Evolutionary conservation across 1,140 invertebrate species (phyloP).

Genomic region (Drosophila erecta): DNA sequence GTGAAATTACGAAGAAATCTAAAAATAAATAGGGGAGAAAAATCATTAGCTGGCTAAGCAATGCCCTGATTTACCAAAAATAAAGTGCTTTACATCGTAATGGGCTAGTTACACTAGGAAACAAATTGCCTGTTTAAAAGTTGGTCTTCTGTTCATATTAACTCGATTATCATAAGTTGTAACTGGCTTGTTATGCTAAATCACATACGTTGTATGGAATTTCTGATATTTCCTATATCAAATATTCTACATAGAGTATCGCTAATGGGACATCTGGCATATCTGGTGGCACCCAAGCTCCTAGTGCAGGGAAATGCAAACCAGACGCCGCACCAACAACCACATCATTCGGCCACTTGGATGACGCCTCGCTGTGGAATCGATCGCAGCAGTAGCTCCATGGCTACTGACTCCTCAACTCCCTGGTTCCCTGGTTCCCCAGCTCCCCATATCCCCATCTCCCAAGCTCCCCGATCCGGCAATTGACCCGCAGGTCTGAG

Average conservation of each 20-base stretch:
- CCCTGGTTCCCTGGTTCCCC: neutral
- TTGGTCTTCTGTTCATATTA: too few species aligned
- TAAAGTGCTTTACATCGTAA: neutral
- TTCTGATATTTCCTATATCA: too few species aligned
- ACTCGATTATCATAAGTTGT: too few species aligned
- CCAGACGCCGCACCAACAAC: constrained; percentile 22
- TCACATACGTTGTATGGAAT: too few species aligned
- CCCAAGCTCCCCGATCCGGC: constrained; percentile 6
- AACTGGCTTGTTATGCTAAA: too few species aligned
- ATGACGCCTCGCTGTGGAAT: constrained; percentile 11
- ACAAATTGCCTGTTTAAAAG: too few species aligned
- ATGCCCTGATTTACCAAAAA: constrained; percentile 9
- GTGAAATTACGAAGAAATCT: constrained; percentile 39
- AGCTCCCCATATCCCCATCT: neutral
- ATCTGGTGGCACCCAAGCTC: neutral
- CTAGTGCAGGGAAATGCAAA: constrained; percentile 10
- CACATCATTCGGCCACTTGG: constrained; percentile 40
- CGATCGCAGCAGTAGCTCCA: constrained; percentile 22
- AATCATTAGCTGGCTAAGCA: neutral
- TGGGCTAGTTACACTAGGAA: too few species aligned
- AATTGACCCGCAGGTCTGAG: constrained; percentile 34
- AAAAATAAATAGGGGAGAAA: constrained; percentile 29
- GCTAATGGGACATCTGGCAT: neutral
- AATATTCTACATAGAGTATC: neutral
- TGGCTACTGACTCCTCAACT: neutral